Conservation (phyloP, 2,113 vertebrate genomes). For the Xiphorhynchus elegans region DNA sequence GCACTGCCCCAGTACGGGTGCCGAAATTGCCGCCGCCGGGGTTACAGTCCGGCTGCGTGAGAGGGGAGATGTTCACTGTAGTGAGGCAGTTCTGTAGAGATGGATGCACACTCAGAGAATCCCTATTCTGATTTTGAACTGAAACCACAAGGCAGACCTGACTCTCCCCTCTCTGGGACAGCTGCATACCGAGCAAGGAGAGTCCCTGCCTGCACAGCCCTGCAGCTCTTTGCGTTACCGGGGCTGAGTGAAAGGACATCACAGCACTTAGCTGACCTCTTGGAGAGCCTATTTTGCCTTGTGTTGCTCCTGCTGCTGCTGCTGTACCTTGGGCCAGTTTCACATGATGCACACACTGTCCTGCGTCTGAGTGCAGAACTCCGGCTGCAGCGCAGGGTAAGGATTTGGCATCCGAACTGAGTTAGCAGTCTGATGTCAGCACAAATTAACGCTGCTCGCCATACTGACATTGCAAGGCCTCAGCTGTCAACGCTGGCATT, state of each 20-base stretch:
- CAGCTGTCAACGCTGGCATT: constrained; percentile 44
- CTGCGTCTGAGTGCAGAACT: background rate
- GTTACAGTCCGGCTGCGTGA: background rate
- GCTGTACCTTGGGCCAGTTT: background rate
- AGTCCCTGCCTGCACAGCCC: background rate
- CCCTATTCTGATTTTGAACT: background rate
- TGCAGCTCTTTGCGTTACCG: background rate
- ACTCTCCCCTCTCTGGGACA: background rate
- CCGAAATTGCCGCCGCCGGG: background rate
- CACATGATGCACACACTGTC: background rate
- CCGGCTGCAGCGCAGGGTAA: background rate
- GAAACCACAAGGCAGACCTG: background rate
- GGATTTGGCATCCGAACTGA: accelerated
- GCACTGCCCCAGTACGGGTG: background rate
- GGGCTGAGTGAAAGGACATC: background rate
- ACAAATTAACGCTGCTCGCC: constrained; percentile 19
- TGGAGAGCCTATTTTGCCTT: background rate
- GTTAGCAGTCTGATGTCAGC: constrained; percentile 2
- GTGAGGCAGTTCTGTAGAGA: background rate
- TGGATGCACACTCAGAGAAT: background rate
- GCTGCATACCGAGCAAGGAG: background rate
- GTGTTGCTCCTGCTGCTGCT: background rate
- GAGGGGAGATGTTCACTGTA: background rate
- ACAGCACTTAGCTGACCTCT: background rate
- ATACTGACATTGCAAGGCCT: constrained; percentile 1